Conservation (phyloP, 2,888 invertebrate genomes). For the Antitype chi region DNA sequence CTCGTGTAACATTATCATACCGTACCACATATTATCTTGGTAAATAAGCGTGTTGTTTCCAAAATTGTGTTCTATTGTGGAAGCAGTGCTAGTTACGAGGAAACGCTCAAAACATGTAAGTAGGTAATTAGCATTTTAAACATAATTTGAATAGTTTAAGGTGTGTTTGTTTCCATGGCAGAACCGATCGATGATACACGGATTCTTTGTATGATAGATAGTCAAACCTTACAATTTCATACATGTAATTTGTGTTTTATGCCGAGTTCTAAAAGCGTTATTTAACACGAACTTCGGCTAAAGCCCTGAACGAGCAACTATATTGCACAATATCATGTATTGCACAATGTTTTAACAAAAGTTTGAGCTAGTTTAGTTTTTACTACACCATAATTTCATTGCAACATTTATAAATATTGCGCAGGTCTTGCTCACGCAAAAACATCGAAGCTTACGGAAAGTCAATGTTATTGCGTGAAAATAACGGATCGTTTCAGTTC, state of each 20-base stretch:
- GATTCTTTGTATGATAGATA: neutral
- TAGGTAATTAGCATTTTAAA: slow-evolving; percentile 42
- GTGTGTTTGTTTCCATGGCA: neutral
- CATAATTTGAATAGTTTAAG: slow-evolving; percentile 27
- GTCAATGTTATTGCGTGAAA: no score
- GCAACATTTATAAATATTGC: neutral
- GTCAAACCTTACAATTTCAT: neutral
- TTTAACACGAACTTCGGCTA: neutral
- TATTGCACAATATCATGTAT: neutral
- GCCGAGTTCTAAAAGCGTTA: neutral
- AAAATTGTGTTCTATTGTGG: slow-evolving; percentile 31
- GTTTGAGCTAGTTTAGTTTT: neutral
- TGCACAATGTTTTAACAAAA: neutral
- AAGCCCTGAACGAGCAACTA: neutral
- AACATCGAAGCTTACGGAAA: neutral
- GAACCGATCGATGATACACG: neutral
- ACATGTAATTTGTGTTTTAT: neutral
- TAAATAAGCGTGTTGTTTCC: slow-evolving; percentile 32
- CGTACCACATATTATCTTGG: slow-evolving; percentile 21
- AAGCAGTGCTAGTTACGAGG: neutral
- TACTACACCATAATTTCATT: neutral
- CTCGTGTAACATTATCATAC: slow-evolving; percentile 24
- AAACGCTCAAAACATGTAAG: slow-evolving; percentile 17
- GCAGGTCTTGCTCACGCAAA: neutral
- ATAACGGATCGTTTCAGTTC: no score